Conservation (phyloP, 2,113 vertebrate genomes). For the Laterallus jamaicensis region DNA sequence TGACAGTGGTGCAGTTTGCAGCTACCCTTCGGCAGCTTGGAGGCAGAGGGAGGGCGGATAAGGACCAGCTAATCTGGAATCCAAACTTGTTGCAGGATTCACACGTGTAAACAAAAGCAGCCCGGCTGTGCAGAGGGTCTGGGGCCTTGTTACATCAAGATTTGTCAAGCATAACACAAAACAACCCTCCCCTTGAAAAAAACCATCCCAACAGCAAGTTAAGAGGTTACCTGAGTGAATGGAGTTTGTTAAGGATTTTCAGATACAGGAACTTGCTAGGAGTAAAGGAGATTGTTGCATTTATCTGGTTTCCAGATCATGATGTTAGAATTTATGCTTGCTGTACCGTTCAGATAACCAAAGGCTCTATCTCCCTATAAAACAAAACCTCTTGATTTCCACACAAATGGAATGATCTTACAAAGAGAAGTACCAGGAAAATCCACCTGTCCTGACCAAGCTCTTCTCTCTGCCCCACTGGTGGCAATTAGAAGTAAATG, state of each 20-base stretch:
- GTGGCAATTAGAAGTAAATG: background rate
- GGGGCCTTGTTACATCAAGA: too few relatives aligned
- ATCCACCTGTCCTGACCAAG: background rate
- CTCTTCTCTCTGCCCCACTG: background rate
- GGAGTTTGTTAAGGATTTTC: background rate
- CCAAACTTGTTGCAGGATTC: constrained; percentile 73
- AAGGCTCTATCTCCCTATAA: background rate
- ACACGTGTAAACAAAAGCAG: constrained; percentile 58
- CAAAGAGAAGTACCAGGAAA: background rate
- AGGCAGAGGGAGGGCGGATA: background rate
- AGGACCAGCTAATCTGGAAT: background rate
- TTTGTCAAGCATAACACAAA: too few relatives aligned
- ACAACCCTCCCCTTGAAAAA: too few relatives aligned
- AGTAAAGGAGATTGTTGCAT: background rate
- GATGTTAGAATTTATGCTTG: background rate
- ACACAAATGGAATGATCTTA: background rate
- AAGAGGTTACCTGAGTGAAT: background rate
- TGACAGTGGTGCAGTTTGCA: background rate
- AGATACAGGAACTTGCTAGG: background rate
- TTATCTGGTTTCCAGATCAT: background rate
- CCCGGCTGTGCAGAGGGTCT: background rate
- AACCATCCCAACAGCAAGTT: background rate
- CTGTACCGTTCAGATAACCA: background rate
- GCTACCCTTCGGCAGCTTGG: constrained; percentile 4
- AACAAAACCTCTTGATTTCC: background rate